Conservation (phyloP, 2,888 invertebrate species). For the Eutolmus rufibarbis region DNA sequence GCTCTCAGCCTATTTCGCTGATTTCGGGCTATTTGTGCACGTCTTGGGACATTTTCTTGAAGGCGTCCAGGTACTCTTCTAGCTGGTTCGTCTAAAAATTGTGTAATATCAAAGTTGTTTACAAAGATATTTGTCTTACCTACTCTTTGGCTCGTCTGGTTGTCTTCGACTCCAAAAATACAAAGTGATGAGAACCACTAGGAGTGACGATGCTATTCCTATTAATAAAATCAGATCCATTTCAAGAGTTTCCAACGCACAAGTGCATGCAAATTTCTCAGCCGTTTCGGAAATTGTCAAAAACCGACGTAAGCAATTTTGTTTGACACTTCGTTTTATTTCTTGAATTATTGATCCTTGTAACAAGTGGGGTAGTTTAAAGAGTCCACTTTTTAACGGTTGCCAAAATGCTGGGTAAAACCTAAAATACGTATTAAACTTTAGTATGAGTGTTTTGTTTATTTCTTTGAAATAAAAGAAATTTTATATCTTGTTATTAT, state of each 20-base stretch:
- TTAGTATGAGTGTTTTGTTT: no score
- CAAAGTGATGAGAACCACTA: slow-evolving; percentile 60
- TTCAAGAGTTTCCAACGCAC: slow-evolving; percentile 13
- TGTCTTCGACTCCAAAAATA: slow-evolving; percentile 51
- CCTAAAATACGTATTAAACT: no score
- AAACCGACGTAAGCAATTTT: background rate
- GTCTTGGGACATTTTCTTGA: slow-evolving; percentile 69
- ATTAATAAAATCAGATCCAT: slow-evolving; percentile 64
- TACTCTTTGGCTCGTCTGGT: background rate
- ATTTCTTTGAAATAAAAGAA: no score
- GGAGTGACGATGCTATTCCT: slow-evolving; percentile 61
- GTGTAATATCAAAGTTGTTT: background rate
- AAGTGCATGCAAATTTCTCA: background rate
- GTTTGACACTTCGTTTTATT: background rate
- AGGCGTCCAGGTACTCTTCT: slow-evolving; percentile 54
- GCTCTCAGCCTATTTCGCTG: slow-evolving; percentile 65
- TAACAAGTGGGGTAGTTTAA: no score
- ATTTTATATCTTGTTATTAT: no score
- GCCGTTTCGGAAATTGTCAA: background rate
- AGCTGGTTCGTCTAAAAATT: slow-evolving; percentile 45
- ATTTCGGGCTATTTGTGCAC: slow-evolving; percentile 77
- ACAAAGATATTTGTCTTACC: background rate
- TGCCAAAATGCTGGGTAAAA: background rate
- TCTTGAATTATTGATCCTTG: no score
- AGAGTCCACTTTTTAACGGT: background rate